phyloP scores from a whole-genome alignment of 2,888 invertebrate genomes.

The Abrostola tripartita region DNA sequence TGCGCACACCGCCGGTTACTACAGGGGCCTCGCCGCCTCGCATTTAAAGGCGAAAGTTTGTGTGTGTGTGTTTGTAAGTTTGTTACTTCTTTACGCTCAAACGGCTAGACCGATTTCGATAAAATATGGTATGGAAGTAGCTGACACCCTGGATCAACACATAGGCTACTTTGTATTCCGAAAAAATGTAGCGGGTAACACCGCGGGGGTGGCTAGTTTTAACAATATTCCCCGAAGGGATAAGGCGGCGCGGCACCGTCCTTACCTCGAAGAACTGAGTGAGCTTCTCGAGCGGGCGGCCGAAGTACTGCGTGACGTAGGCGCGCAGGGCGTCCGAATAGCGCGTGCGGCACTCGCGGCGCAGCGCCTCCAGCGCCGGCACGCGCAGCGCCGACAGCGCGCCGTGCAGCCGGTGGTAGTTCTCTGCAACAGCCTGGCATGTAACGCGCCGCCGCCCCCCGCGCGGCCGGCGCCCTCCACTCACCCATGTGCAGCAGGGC shows the following conservation, averaged over 20 bases:
- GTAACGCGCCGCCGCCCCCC: neutral
- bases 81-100: too few species aligned
- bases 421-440: conserved; percentile 83
- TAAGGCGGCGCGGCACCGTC: too few species aligned
- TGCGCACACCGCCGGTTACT: conserved; percentile 31
- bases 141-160: too few species aligned
- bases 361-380: conserved; percentile 94
- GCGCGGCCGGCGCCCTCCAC: neutral
- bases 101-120: neutral
- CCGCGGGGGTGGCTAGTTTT: too few species aligned
- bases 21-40: too few species aligned
- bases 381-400: conserved; percentile 96
- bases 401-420: conserved; percentile 97
- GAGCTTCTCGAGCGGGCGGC: conserved; percentile 89
- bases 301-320: conserved; percentile 98
- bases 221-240: too few species aligned
- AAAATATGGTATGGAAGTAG: neutral
- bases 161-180: too few species aligned
- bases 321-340: conserved; percentile 96
- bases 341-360: conserved; percentile 96
- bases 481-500: conserved; percentile 47
- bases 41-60: too few species aligned
- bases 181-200: too few species aligned
- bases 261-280: conserved; percentile 97
- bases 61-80: too few species aligned